Conservation (phyloP, 2,113 vertebrate species). For the Oophaga pumilio region DNA sequence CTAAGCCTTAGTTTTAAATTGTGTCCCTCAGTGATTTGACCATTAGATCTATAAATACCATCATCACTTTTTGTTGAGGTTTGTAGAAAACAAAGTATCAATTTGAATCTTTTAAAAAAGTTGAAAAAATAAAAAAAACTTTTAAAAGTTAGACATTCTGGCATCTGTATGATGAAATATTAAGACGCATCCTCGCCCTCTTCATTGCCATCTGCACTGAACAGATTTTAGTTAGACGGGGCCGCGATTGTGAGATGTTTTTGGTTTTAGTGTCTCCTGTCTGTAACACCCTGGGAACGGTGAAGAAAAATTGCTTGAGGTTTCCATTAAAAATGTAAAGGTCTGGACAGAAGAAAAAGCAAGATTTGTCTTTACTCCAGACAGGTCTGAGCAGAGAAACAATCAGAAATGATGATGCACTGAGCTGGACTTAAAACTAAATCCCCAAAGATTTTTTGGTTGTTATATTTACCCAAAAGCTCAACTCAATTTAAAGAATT, state of each 20-base stretch:
- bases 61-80: background rate
- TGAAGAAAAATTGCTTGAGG: conserved; percentile 60
- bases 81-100: background rate
- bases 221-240: background rate
- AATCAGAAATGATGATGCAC: conserved; percentile 52
- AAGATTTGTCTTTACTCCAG: conserved; percentile 64
- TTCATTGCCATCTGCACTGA: background rate
- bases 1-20: no score
- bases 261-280: conserved; percentile 62
- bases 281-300: conserved; percentile 50
- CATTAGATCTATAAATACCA: background rate
- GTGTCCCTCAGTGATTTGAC: background rate
- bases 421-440: conserved; percentile 62
- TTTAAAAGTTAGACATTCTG: background rate
- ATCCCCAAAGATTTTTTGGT: conserved; percentile 57
- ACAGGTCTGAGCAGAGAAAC: conserved; percentile 63
- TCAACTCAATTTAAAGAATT: no score
- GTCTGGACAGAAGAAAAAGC: conserved; percentile 57
- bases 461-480: conserved; percentile 61
- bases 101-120: conserved; percentile 4
- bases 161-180: conserved; percentile 18
- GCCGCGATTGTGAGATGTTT: background rate
- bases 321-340: conserved; percentile 69
- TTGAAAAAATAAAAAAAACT: background rate
- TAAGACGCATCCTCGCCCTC: background rate